Conservation (phyloP, 2,888 invertebrate species). For the Rhamphomyia laevipes region DNA sequence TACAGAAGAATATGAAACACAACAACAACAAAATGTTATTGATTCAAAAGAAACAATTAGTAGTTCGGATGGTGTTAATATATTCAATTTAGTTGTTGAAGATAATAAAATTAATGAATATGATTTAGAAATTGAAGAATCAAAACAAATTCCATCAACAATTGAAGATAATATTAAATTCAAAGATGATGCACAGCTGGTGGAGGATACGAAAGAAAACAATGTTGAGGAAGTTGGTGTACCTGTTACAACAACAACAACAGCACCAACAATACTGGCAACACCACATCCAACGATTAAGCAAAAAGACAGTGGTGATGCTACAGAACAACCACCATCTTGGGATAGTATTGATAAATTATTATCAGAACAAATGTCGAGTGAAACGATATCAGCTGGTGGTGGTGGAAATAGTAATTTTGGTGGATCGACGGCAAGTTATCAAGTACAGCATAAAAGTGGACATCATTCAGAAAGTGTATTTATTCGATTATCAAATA, state of each 20-base stretch:
- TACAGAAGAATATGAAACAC: too few relatives aligned
- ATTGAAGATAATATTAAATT: slow-evolving; percentile 8
- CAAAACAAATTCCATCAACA: slow-evolving; percentile 3
- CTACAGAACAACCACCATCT: slow-evolving; percentile 17
- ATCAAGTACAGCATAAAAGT: slow-evolving; percentile 14
- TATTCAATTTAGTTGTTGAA: too few relatives aligned
- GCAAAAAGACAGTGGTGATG: slow-evolving; percentile 4
- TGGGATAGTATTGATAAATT: slow-evolving; percentile 34
- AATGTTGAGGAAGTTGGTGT: slow-evolving; percentile 6
- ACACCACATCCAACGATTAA: slow-evolving; percentile 4
- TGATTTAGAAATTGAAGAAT: not conserved
- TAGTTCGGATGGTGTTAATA: not conserved
- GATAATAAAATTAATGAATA: too few relatives aligned
- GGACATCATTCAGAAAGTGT: slow-evolving; percentile 76
- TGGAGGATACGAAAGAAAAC: slow-evolving; percentile 5
- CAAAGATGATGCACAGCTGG: slow-evolving; percentile 3
- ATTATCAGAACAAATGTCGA: slow-evolving; percentile 22
- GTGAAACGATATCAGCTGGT: slow-evolving; percentile 10
- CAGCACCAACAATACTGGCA: slow-evolving; percentile 8
- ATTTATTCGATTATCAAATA: slow-evolving; percentile 88
- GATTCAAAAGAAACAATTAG: slow-evolving; percentile 6
- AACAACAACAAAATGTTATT: not conserved
- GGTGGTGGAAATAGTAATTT: slow-evolving; percentile 17
- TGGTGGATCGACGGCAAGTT: slow-evolving; percentile 11
- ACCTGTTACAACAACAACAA: slow-evolving; percentile 6